Conservation (phyloP, 1,140 invertebrate genomes). For the Anastatus disparis region DNA sequence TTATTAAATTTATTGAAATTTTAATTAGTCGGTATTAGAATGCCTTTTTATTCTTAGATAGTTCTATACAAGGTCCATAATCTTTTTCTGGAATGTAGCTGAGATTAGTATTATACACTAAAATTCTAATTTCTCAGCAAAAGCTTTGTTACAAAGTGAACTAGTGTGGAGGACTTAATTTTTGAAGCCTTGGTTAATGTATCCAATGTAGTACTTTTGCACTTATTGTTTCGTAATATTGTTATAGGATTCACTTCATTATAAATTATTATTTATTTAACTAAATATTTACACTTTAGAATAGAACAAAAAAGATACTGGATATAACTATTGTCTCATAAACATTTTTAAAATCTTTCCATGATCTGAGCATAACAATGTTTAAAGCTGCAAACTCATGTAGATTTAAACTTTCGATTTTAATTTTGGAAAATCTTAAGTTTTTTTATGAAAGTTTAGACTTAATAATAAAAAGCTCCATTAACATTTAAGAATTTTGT, state of each 20-base stretch:
- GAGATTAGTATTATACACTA: constrained; percentile 43
- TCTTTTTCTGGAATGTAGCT: constrained; percentile 1
- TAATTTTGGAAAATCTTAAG: constrained; percentile 24
- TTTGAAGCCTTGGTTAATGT: constrained; percentile 11
- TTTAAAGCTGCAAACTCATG: constrained; percentile 26
- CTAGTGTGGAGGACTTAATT: constrained; percentile 27
- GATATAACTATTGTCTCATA: constrained; percentile 23
- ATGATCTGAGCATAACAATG: constrained; percentile 5
- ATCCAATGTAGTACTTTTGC: constrained; percentile 23
- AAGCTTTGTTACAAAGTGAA: constrained; percentile 19
- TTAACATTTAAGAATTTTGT: constrained; percentile 44
- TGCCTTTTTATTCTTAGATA: constrained; percentile 33
- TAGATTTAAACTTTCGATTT: constrained; percentile 37
- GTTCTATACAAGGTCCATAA: constrained; percentile 29
- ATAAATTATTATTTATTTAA: constrained; percentile 41
- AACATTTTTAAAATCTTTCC: constrained; percentile 37
- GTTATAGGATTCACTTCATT: constrained; percentile 36
- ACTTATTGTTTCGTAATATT: constrained; percentile 34
- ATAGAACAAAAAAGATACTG: constrained; percentile 21
- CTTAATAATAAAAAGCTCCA: constrained; percentile 23
- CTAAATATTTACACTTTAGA: constrained; percentile 35
- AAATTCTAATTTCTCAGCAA: constrained; percentile 29
- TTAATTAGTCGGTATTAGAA: constrained; percentile 27
- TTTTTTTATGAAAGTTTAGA: constrained; percentile 26
- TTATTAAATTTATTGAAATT: constrained; percentile 26